Evolutionary conservation across 2,797 vertebrate genomes (phyloP), one percentile per base, ranked within the genome.

Genomic region (Coregonus ussuriensis): DNA sequence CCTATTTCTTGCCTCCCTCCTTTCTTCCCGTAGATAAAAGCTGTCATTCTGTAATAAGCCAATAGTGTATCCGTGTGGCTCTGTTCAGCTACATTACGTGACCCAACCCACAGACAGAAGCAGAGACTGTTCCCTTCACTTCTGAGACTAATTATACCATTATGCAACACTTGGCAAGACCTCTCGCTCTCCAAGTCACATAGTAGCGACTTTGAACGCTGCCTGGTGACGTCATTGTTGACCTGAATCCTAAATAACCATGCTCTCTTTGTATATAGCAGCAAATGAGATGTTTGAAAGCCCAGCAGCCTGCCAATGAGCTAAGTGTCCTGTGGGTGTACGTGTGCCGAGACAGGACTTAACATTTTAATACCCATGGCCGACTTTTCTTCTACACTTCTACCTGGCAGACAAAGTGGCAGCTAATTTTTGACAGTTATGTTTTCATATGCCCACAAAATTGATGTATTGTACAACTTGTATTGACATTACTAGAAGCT

Each of bases 1-100:
- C 18, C 21, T 67, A 6, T 33, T 33, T 84, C 80, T 65, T 71
- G 80, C 77, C 84, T 29, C 62, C 72, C 29, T 66, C 47, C 6
- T 71, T 86, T 76, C 72, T 72, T 81, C 77, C 84, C 68, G 56
- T 72, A 74, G 80, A 88, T 88, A 80, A 85, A 88, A 85, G 82
- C 66, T 74, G 72, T 35, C 74, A 81, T 31, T 84, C 82, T 15
- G 84, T 89, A 88, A 90, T 88, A 82, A 85, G 72, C 85, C 84
- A 85, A 85, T 85, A 86, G 83, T 82, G 79, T 84, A 83, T 83
- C 77, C 81, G 83, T 71, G 80, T 79, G 86, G 86, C 83, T 41
- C 82, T 86, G 77, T 75, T 71, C 76, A 29, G 77, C 59, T 74
- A 3, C 88, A 16, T 72, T 72, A 54, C 85, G 84, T 87, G 86